Evolutionary conservation across 2,797 vertebrate genomes (phyloP).

Genomic region (Protonibea diacanthus): DNA sequence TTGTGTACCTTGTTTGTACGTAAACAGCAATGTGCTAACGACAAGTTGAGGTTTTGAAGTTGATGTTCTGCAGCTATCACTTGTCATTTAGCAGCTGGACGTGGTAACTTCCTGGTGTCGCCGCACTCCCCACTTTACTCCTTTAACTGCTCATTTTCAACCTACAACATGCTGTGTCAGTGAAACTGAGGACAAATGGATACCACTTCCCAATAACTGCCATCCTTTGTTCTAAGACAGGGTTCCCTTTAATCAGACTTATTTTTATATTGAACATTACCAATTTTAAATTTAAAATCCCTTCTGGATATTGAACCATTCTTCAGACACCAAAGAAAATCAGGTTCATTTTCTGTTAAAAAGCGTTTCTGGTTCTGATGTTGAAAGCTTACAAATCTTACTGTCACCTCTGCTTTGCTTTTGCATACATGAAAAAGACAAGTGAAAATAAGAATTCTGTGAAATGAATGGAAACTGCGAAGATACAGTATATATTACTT

Average conservation of each 20-base stretch:
- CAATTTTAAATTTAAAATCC: not conserved
- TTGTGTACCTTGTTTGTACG: not conserved
- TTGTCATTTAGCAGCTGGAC: not conserved
- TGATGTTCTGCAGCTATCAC: not conserved
- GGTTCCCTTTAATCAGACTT: constrained; percentile 15
- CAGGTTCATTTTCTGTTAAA: constrained; percentile 9
- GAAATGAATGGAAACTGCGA: constrained; percentile 29
- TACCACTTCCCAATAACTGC: not conserved
- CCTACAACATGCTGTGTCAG: not conserved
- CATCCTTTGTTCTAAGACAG: not conserved
- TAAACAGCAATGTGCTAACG: not conserved
- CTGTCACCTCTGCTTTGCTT: constrained; percentile 13
- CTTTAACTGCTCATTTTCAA: not conserved
- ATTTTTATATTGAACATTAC: constrained; percentile 15
- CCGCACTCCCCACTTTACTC: not conserved
- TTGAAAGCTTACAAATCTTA: constrained; percentile 29
- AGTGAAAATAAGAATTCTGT: constrained; percentile 22
- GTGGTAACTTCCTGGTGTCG: not conserved
- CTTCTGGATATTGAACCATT: not conserved
- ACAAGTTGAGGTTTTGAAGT: not conserved
- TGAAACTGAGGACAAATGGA: not conserved
- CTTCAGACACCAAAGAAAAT: not conserved
- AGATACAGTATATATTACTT: constrained; percentile 30
- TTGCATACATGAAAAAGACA: constrained; percentile 6
- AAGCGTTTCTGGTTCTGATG: constrained; percentile 14